These are phyloP conservation scores for Coracias cyanogaster DNA, from an alignment of 2,797 vertebrate species.

Conservation along the genomic window DNA sequence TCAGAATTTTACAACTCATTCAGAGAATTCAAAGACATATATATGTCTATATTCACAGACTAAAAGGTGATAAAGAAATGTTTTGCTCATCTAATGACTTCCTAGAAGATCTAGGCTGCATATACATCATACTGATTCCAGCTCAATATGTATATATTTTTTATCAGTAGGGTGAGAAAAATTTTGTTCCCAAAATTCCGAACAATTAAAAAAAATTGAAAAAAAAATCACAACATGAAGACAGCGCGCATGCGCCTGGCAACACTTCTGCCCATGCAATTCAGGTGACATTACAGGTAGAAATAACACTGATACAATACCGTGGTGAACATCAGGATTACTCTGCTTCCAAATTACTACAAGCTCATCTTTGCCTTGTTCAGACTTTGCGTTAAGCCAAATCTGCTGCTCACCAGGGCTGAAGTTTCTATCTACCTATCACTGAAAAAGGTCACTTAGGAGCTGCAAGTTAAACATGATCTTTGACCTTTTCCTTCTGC, in stretches of 20 bases:
- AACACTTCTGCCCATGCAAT: background rate
- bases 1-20: background rate
- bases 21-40: background rate
- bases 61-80: background rate
- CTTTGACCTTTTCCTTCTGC: constrained; percentile 19
- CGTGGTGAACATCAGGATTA: background rate
- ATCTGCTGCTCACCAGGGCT: background rate
- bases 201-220: background rate
- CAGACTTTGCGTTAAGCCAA: background rate
- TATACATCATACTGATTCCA: background rate
- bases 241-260: fast-evolving
- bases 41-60: background rate
- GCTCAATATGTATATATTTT: background rate
- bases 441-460: background rate
- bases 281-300: background rate
- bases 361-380: background rate
- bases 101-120: background rate
- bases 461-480: background rate
- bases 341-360: background rate
- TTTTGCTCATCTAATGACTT: background rate
- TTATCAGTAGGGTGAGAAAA: background rate
- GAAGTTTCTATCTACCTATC: background rate
- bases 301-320: background rate
- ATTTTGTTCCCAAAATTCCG: background rate
- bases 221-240: background rate